These are phyloP conservation scores for Rhodinocichla rosea DNA, from an alignment of 2,113 vertebrate genomes.

Conservation along the genomic window DNA sequence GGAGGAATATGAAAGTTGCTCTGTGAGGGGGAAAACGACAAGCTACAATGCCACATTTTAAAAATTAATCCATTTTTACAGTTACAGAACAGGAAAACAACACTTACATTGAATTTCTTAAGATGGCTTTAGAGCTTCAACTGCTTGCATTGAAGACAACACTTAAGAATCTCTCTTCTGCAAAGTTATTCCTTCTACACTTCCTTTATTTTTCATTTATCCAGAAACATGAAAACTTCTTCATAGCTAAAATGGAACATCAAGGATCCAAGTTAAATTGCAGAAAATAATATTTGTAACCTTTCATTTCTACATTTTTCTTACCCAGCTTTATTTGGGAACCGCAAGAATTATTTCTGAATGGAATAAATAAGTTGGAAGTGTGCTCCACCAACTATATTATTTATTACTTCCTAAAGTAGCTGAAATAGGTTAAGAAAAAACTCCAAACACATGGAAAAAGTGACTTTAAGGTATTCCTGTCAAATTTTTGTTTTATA, in stretches of 20 bases:
- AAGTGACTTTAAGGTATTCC: background rate
- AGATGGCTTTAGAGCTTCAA: background rate
- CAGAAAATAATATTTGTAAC: background rate
- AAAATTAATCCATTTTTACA: background rate
- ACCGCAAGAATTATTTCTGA: background rate
- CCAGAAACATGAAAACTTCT: background rate
- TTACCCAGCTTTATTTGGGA: background rate
- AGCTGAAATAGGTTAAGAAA: background rate
- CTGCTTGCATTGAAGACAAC: background rate
- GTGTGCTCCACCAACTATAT: background rate
- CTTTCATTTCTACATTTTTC: background rate
- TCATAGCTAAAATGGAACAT: background rate
- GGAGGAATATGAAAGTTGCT: background rate
- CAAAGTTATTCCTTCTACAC: background rate
- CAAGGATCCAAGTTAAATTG: background rate
- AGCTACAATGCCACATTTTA: background rate
- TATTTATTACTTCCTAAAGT: background rate
- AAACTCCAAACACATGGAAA: background rate
- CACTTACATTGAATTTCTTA: background rate
- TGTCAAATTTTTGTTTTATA: background rate
- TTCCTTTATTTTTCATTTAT: background rate
- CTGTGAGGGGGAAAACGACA: background rate
- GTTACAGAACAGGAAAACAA: background rate
- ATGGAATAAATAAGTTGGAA: background rate
- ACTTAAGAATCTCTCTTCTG: background rate